These are phyloP conservation scores for Sceliomorpha sp. DNA, from an alignment of 2,888 invertebrate species.

Conservation along the genomic window DNA sequence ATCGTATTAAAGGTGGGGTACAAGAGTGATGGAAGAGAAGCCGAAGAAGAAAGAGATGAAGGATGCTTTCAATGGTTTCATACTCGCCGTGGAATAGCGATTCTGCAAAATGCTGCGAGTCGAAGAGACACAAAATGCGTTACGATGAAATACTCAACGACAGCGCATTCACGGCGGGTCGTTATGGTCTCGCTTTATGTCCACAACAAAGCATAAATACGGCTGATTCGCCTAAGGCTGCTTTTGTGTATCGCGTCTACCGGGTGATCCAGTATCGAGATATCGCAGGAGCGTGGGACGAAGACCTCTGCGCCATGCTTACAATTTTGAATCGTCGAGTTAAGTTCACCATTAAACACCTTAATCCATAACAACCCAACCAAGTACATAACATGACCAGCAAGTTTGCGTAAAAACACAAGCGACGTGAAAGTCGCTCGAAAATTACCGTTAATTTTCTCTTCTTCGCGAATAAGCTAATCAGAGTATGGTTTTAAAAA, in stretches of 20 bases:
- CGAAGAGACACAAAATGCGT: slow-evolving; percentile 65
- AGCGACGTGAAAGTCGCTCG: too few relatives aligned
- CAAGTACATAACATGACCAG: too few relatives aligned
- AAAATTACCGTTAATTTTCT: too few relatives aligned
- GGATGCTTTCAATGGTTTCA: slow-evolving; percentile 57
- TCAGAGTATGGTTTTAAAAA: too few relatives aligned
- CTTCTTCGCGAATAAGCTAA: too few relatives aligned
- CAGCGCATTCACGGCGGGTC: slow-evolving; percentile 67
- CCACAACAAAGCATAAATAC: slow-evolving; percentile 76
- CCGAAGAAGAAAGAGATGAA: slow-evolving; percentile 51
- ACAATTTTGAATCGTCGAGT: slow-evolving; percentile 47
- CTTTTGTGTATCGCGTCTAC: slow-evolving; percentile 67
- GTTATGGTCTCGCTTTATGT: slow-evolving; percentile 73
- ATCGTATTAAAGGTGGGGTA: slow-evolving; percentile 41
- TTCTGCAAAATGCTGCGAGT: slow-evolving; percentile 57
- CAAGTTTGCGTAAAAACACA: too few relatives aligned
- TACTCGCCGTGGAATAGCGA: slow-evolving; percentile 57
- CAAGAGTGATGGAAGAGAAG: slow-evolving; percentile 44
- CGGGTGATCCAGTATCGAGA: slow-evolving; percentile 73
- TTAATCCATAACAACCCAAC: too few relatives aligned
- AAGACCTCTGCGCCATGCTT: slow-evolving; percentile 33
- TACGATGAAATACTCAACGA: slow-evolving; percentile 74
- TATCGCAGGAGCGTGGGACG: slow-evolving; percentile 67
- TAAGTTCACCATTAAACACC: slow-evolving; percentile 33
- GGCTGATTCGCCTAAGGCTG: slow-evolving; percentile 71